Base-by-base conservation (phyloP, 1,140 invertebrate species). In the Homarus americanus region DNA sequence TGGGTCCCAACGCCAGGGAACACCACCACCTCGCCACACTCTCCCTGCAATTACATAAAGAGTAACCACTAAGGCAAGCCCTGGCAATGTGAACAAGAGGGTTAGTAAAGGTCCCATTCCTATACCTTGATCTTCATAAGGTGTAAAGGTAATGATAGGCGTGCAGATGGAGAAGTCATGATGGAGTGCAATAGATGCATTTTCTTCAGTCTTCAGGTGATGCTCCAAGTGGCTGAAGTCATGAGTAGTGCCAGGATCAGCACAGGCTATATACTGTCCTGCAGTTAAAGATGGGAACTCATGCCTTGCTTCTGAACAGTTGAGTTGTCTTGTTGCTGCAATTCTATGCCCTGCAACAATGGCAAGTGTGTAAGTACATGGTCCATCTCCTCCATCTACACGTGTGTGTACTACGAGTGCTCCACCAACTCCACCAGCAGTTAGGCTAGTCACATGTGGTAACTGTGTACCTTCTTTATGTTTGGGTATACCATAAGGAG, bases 1-100 rank as follows among this genome's bases (percentile, higher is more conserved):
- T 58, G 92, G 92, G 86, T 92, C 89, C 92, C 92, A 92, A 36
- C 90, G 79, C 89, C 89, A 92, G 20, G 89, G 92, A 4, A 91
- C 89, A 49, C 89, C 92, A 36, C 92, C 92, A 24, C 92, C 92
- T 58, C 88, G 80, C 92, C 92, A 92, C 44, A 92, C 89, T 76
- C 82, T 80, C 79, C 90, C 76, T 32, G 84, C 92, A 80, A 92
- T 92, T 32, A 92, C 58, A 41, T 92, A 92, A 1, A 92, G 82
- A 10, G 92, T 92, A 34, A 92, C 86, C 2, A 92, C 90, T 28
- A 92, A 73, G 1, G 92, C 92, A 34, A 92, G 82, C 20, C 92
- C 92, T 17, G 92, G 92, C 32, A 92, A 24, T 34, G 92, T 92
- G n/a, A 92, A 92, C 28, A 92, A 66, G 32, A 92, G 82, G 4